Evolutionary conservation across 2,888 invertebrate species (phyloP), one percentile per base, ranked within the genome.

Genomic region (Noctuana brunneofusca): DNA sequence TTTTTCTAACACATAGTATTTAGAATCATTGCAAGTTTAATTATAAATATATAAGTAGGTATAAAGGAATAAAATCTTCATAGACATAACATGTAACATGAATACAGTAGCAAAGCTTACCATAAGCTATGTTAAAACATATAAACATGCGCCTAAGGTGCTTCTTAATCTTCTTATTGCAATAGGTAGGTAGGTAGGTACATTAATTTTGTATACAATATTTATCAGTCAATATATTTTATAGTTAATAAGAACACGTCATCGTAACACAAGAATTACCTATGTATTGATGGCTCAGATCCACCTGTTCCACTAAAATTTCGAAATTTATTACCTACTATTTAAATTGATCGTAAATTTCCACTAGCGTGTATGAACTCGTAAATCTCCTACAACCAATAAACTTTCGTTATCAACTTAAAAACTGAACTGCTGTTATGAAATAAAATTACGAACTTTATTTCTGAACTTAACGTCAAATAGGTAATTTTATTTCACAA

Each of bases 301-400:
- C 14, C 43, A 27, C 43, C 18, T 18, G 43, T 14, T 24, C 22
- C 12, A 41, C 14, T 41, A 16, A 16, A 41, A 12, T 20, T 20
- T 20, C 22, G n/a, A 20, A 38, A 24, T 43, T 41, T 49, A 24
- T 53, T 41, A 53, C 11, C 24, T 35, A 50, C 18, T 54, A 2
- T 8, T 18, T 35, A 52, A 48, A 48, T 48, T 24, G 54, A 35
- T 60, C 54, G 60, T 60, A 60, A 60, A 54, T 48, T 27, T 46
- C 32, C 46, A 16, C 53, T 32, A 54, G 53, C 53, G 43, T 54
- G 18, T 14, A 27, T 16, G 46, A 30, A 14, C 30, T 46, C 32
- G 16, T 46, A 32, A 30, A 30, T 46, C 16, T 24, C 16, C 16
- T 43, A 43, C 55, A 32, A 55, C 12, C 55, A 12, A n/a, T 43